Evolutionary conservation across 1,140 invertebrate genomes (phyloP).

Genomic region (Nomia melanderi): DNA sequence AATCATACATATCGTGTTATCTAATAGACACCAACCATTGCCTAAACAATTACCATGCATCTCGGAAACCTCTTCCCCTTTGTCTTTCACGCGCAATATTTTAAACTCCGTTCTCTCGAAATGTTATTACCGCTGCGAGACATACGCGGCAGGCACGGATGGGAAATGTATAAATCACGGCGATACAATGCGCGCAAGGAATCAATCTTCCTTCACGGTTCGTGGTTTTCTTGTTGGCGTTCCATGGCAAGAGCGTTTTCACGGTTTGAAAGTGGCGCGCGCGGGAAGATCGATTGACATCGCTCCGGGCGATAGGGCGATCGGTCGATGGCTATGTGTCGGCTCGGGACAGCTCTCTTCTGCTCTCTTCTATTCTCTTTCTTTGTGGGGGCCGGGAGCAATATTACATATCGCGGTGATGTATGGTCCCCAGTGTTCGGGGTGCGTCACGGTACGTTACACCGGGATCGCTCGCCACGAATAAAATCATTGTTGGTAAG

Average conservation of each 20-base stretch:
- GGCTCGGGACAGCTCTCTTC: constrained; percentile 48
- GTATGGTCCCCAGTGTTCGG: constrained; percentile 64
- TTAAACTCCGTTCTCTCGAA: background rate
- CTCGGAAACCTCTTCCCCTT: too few species aligned
- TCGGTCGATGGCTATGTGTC: constrained; percentile 34
- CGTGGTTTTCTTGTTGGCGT: constrained; percentile 40
- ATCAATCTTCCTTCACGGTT: constrained; percentile 52
- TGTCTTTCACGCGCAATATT: background rate
- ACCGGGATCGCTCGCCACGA: constrained; percentile 67
- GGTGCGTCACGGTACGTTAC: constrained; percentile 69
- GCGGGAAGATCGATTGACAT: constrained; percentile 45
- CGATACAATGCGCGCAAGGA: constrained; percentile 20
- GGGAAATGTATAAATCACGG: constrained; percentile 45
- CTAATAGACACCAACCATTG: too few species aligned
- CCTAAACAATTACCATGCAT: too few species aligned
- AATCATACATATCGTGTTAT: too few species aligned
- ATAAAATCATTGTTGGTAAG: constrained; percentile 76
- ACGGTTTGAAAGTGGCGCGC: constrained; percentile 59
- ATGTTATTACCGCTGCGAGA: background rate
- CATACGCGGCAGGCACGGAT: constrained; percentile 13
- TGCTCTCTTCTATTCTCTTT: constrained; percentile 31
- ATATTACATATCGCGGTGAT: constrained; percentile 69
- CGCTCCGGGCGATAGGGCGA: constrained; percentile 26
- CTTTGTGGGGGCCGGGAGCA: constrained; percentile 42
- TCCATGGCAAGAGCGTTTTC: constrained; percentile 50